Evolutionary conservation across 2,888 invertebrate species (phyloP), one percentile per base, ranked within the genome.

Genomic region (Palloptera scutellata): DNA sequence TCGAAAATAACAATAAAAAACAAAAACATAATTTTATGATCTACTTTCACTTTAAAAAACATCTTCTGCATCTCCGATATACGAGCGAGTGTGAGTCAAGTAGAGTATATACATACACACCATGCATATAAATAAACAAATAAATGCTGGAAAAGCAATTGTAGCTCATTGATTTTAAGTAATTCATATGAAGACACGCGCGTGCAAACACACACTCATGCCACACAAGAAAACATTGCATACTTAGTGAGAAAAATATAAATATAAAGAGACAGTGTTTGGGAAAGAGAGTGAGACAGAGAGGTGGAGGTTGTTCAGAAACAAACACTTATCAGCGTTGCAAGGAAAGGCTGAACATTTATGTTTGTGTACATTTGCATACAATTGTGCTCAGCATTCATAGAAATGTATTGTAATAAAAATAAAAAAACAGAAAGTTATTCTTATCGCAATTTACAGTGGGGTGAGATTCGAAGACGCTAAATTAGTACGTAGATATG

Each of bases 71-170:
- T 48, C 40, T n/a, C n/a, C n/a, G n/a, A n/a, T n/a, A n/a, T n/a
- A n/a, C n/a, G n/a, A n/a, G n/a, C 19, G 64, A 40, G 48, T 45
- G 1, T n/a, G 20, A 20, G 20, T 61, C 8, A 19, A 42, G 20
- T 51, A 58, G 51, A 51, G 42, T 30, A 52, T 71, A 73, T 78
- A 74, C 74, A 79, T n/a, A n/a, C n/a, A n/a, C n/a, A n/a, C n/a
- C n/a, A n/a, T n/a, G n/a, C n/a, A n/a, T 79, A 79, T 77, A 78
- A 75, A 74, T 75, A 69, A 66, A 73, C 74, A 76, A 80, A 74
- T 76, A 76, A 80, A 76, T 70, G 64, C 48, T 52, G 61, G 57
- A 61, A 51, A 66, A 55, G 54, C 67, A 68, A 68, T 67, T 63
- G 52, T 43, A 58, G 58, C 58, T 64, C 64, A 64, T 64, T 68